Evolutionary conservation across 2,888 invertebrate genomes (phyloP).

Genomic region (Folsomia candida): DNA sequence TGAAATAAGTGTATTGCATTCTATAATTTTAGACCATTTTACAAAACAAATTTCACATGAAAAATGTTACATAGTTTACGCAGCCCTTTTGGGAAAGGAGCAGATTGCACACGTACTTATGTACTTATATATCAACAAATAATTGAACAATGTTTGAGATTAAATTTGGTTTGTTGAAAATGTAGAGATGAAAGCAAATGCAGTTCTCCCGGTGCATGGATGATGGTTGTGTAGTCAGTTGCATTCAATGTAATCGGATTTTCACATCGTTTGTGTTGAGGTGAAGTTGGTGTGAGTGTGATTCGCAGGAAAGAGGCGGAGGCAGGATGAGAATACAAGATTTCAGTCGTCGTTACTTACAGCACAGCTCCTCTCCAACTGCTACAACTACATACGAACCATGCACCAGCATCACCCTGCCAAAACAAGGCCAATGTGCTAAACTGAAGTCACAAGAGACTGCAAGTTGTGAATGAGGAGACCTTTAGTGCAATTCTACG

Average conservation of each 20-base stretch:
- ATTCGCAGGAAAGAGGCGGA: neutral
- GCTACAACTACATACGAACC: neutral
- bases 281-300: neutral
- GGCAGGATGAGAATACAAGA: slow-evolving; percentile 2
- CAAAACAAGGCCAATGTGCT: slow-evolving; percentile 5
- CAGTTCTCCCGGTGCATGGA: no score
- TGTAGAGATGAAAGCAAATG: no score
- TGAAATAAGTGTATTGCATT: no score
- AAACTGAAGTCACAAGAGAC: neutral
- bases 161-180: no score
- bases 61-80: no score
- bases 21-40: no score
- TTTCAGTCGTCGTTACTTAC: neutral
- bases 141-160: no score
- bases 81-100: no score
- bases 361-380: neutral
- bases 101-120: no score
- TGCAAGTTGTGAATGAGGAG: neutral
- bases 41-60: no score
- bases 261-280: neutral
- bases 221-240: no score
- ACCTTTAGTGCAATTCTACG: neutral
- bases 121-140: no score
- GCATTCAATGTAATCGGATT: neutral
- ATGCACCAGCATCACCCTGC: neutral